phyloP scores from a whole-genome alignment of 2,888 invertebrate species.

The Hydriomena furcata region DNA sequence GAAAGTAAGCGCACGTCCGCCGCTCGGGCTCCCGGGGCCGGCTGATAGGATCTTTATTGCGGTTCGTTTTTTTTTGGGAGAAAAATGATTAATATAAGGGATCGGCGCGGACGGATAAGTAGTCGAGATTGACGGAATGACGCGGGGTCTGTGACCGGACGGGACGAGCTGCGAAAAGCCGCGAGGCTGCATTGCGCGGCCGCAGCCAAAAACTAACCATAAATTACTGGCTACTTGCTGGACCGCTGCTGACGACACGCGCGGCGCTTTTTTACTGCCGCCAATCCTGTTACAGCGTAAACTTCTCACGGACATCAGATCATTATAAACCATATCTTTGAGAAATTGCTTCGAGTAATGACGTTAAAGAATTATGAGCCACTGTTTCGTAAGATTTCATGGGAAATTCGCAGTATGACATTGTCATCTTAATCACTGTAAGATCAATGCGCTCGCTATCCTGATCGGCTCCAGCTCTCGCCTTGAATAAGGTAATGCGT shows the following conservation, averaged over 20 bases:
- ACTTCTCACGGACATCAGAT: constrained; percentile 77
- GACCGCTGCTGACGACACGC: constrained; percentile 74
- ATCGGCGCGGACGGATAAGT: constrained; percentile 79
- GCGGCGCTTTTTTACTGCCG: constrained; percentile 67
- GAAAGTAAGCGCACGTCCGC: constrained; percentile 56
- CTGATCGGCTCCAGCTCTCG: constrained; percentile 29
- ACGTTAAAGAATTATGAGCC: constrained; percentile 63
- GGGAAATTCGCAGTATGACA: constrained; percentile 50
- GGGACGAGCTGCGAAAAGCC: constrained; percentile 66
- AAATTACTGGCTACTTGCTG: constrained; percentile 82
- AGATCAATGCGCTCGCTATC: constrained; percentile 42
- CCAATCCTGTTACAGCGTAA: constrained; percentile 76
- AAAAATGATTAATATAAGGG: constrained; percentile 78
- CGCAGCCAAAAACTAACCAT: constrained; percentile 84
- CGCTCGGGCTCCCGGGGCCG: constrained; percentile 54
- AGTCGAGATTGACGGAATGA: constrained; percentile 79
- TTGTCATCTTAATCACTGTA: constrained; percentile 48
- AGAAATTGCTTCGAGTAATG: constrained; percentile 71
- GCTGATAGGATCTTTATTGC: constrained; percentile 74
- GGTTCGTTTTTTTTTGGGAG: constrained; percentile 63
- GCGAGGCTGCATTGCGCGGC: constrained; percentile 77
- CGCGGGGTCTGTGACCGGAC: constrained; percentile 79
- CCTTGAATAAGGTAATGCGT: constrained; percentile 31
- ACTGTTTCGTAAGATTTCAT: constrained; percentile 58
- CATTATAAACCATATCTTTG: constrained; percentile 66